phyloP scores from a whole-genome alignment of 2,797 vertebrate genomes.

The Decapterus maruadsi region DNA sequence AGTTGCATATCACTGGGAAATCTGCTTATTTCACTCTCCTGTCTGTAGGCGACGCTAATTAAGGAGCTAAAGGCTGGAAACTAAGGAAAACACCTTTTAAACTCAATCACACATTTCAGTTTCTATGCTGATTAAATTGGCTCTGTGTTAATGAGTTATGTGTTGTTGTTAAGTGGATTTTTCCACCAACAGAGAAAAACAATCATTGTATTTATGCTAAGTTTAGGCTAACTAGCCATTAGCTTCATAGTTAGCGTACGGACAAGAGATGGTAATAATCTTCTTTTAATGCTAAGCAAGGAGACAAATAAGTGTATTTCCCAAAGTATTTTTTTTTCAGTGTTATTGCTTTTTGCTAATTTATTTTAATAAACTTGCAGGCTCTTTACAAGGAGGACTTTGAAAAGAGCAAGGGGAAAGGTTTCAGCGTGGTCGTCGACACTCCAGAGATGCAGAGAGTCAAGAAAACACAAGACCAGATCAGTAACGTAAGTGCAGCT shows the following conservation, averaged over 20 bases:
- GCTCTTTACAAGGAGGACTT: slow-evolving; percentile 98
- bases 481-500: slow-evolving; percentile 90
- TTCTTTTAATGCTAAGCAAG: not conserved
- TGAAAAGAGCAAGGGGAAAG: slow-evolving; percentile 96
- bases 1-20: not conserved
- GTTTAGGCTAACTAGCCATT: not conserved
- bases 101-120: not conserved
- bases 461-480: slow-evolving; percentile 97
- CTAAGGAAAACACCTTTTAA: not conserved
- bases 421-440: slow-evolving; percentile 93
- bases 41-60: not conserved
- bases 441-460: slow-evolving; percentile 95
- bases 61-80: not conserved
- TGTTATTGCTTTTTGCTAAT: no score
- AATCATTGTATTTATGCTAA: not conserved
- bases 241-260: not conserved
- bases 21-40: not conserved
- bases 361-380: slow-evolving; percentile 68
- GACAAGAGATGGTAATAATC: not conserved
- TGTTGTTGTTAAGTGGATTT: not conserved
- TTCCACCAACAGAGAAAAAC: not conserved
- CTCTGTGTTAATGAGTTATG: not conserved
- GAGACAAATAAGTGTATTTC: not conserved
- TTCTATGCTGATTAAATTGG: no score
- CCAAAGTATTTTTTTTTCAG: not conserved